These are phyloP conservation scores for Xanthia togata DNA, from an alignment of 2,888 invertebrate species.

Conservation along the genomic window DNA sequence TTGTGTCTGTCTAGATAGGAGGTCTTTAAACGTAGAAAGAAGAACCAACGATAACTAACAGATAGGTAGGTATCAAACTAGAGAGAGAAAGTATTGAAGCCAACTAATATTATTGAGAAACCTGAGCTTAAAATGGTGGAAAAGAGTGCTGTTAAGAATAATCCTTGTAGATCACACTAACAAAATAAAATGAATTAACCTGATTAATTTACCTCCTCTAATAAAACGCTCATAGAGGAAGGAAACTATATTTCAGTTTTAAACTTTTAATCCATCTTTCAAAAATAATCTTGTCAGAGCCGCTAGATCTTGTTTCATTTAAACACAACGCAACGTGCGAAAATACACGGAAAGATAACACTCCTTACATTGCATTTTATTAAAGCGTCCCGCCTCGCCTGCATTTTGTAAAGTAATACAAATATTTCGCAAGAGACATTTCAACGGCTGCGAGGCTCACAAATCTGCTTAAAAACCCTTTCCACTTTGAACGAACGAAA, in stretches of 20 bases:
- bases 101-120: neutral
- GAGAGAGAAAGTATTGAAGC: neutral
- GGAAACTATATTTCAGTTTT: neutral
- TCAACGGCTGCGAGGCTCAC: constrained; percentile 45
- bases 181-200: too few species aligned
- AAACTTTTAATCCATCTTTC: neutral
- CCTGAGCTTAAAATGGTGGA: too few species aligned
- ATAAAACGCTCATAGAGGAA: neutral
- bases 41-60: neutral
- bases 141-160: too few species aligned
- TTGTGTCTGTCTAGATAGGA: neutral
- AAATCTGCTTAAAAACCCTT: constrained; percentile 71
- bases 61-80: neutral
- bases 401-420: constrained; percentile 67
- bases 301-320: constrained; percentile 30
- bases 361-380: constrained; percentile 61
- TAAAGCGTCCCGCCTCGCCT: constrained; percentile 48
- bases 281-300: constrained; percentile 14
- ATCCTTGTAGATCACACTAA: neutral
- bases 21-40: neutral
- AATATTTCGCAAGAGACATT: constrained; percentile 68
- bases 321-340: constrained; percentile 33
- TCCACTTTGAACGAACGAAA: constrained; percentile 69
- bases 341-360: constrained; percentile 41
- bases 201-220: neutral